A percentile compares a stretch with the other conserved stretches of the same genome.
Evolutionary conservation across 2,797 vertebrate genomes (phyloP).

Genomic region (Arctocebus calabarensis): DNA sequence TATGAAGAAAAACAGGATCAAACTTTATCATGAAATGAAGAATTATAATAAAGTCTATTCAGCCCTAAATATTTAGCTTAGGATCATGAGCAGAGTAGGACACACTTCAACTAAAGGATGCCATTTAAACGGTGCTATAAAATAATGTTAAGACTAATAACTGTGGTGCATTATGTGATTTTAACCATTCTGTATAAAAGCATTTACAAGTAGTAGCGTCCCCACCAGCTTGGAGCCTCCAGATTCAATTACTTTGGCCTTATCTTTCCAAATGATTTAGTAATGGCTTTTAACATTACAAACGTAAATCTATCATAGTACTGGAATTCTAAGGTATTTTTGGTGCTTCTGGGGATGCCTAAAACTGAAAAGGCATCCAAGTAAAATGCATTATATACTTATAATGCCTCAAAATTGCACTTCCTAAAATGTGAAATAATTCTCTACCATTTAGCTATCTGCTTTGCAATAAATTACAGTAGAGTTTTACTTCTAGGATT

Average conservation of each 20-base stretch:
- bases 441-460: constrained; percentile 46
- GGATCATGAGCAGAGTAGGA: constrained; percentile 45
- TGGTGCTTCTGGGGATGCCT: constrained; percentile 50
- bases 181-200: neutral
- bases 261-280: constrained; percentile 76
- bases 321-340: constrained; percentile 54
- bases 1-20: constrained; percentile 45
- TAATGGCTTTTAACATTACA: constrained; percentile 69
- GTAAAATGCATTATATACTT: constrained; percentile 61
- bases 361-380: constrained; percentile 69
- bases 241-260: constrained; percentile 62
- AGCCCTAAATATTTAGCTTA: constrained; percentile 65
- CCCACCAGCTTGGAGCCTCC: constrained; percentile 35
- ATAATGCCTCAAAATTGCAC: constrained; percentile 62
- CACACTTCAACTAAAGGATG: constrained; percentile 52
- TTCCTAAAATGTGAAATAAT: constrained; percentile 42
- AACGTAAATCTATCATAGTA: constrained; percentile 71
- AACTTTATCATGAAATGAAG: constrained; percentile 55
- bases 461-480: constrained; percentile 25
- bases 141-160: constrained; percentile 65
- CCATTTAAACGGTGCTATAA: constrained; percentile 8
- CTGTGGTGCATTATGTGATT: constrained; percentile 51
- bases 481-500: constrained; percentile 52
- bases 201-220: constrained; percentile 42
- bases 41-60: constrained; percentile 51